Percentiles rank a stretch among this genome's conserved stretches.
phyloP scores from a whole-genome alignment of 2,888 invertebrate species.

The Dyspetes luteomarginatus region DNA sequence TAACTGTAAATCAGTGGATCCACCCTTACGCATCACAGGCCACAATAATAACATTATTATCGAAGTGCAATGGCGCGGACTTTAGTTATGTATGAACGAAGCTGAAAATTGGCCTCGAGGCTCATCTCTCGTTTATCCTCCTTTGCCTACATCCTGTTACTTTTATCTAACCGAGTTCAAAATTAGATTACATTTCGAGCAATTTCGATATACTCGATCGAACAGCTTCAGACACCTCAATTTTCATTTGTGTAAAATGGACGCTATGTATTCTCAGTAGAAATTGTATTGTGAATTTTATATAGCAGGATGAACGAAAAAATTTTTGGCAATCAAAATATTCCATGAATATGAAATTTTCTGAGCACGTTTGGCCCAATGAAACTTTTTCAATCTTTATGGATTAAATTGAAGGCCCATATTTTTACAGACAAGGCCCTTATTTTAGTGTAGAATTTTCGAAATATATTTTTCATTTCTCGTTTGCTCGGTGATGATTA shows the following conservation, averaged over 20 bases:
- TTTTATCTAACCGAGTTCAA: conserved; percentile 11
- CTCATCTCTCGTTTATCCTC: background rate
- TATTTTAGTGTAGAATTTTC: too few relatives aligned
- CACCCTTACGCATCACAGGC: conserved; percentile 1
- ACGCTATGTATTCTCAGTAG: background rate
- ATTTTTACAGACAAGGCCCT: too few relatives aligned
- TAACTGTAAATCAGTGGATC: background rate
- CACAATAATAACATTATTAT: conserved; percentile 47
- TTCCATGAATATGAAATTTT: conserved; percentile 9
- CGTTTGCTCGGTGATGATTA: too few relatives aligned
- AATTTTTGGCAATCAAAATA: conserved; percentile 6
- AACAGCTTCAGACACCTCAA: background rate
- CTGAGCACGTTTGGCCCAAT: background rate
- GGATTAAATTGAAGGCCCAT: too few relatives aligned
- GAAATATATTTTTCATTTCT: too few relatives aligned
- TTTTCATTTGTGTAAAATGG: background rate
- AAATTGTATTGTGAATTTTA: background rate
- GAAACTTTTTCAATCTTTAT: too few relatives aligned
- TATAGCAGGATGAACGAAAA: background rate
- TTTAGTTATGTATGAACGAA: conserved; percentile 32
- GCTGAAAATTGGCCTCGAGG: background rate
- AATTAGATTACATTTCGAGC: conserved; percentile 25
- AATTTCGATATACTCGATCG: background rate
- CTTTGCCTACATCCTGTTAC: conserved; percentile 5
- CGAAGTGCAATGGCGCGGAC: conserved; percentile 31